Evolutionary conservation across 2,888 invertebrate species (phyloP).

Genomic region (Parnassius glacialis): DNA sequence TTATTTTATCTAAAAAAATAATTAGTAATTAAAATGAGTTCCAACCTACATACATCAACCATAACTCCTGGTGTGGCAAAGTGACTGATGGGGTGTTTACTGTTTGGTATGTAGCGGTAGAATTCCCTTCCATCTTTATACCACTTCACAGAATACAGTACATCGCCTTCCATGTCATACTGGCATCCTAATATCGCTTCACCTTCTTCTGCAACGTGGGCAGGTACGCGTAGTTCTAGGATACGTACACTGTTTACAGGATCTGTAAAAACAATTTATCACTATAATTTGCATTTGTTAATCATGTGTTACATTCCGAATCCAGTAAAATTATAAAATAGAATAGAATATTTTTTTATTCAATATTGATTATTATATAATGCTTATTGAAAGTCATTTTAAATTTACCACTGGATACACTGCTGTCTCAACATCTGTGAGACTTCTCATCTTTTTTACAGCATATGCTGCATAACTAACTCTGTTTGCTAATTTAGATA

Average conservation of each 20-base stretch:
- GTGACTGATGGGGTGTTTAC: constrained; percentile 86
- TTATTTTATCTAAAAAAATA: background rate
- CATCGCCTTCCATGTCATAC: constrained; percentile 88
- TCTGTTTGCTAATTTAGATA: too few species aligned
- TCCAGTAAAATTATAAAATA: too few species aligned
- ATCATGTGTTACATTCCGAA: too few species aligned
- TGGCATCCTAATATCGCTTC: constrained; percentile 88
- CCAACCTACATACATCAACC: constrained; percentile 87
- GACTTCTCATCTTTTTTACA: too few species aligned
- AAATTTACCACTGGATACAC: too few species aligned
- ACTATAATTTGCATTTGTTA: too few species aligned
- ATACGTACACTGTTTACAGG: constrained; percentile 79
- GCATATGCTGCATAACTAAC: too few species aligned
- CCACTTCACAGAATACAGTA: constrained; percentile 94
- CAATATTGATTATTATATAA: too few species aligned
- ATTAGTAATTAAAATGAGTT: background rate
- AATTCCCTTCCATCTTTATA: constrained; percentile 93
- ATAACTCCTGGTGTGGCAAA: constrained; percentile 88
- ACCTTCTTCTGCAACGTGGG: constrained; percentile 87
- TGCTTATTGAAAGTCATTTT: too few species aligned
- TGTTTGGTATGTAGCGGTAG: constrained; percentile 89
- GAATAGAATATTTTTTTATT: too few species aligned
- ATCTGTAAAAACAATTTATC: background rate
- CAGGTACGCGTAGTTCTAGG: constrained; percentile 89
- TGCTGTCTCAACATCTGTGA: too few species aligned